Base-by-base conservation (phyloP, 2,888 invertebrate species). In the Amiota communis region DNA sequence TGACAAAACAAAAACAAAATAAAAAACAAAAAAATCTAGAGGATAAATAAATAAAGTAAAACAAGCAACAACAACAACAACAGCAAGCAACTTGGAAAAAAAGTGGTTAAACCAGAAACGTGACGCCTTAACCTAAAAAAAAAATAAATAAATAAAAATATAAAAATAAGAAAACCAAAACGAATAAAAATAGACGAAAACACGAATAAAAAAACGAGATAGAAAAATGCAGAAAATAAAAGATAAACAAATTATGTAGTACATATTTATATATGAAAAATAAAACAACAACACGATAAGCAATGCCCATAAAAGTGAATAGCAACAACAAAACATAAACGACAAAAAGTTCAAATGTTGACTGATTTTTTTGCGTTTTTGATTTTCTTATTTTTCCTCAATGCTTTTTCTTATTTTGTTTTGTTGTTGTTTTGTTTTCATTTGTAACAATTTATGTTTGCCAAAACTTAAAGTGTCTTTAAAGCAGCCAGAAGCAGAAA, bases 111-210 rank as follows among this genome's bases (percentile, higher is more conserved):
- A 79, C 72, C 76, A 79, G 73, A 76, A 80, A 78, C 77, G 78
- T 77, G 79, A 79, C 77, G 80, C 73, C 75, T 74, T 76, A 81
- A 78, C 77, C 75, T 74, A 76, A 73, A 75, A 75, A 75, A 65
- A 65, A 68, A 17, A 69, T 15, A 23, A 75, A 77, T 36, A 36
- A 36, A 36, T 36, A 36, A 36, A 36, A 36, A 76, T 72, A 75
- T 73, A 75, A 65, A 65, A 57, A 74, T 63, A 57, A 49, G 48
- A 61, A 63, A 76, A 72, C 15, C 56, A 70, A 15, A 36, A 13
- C 8, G 56, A 69, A 56, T 36, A 12, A 46, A 13, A 69, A 53
- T n/a, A 56, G 15, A 69, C 11, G 13, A 74, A n/a, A 73, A 57
- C 47, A 51, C 49, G 63, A 17, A 17, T 69, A 56, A 20, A 17